Conservation (phyloP, 2,888 invertebrate genomes). For the Penaeus monodon region DNA sequence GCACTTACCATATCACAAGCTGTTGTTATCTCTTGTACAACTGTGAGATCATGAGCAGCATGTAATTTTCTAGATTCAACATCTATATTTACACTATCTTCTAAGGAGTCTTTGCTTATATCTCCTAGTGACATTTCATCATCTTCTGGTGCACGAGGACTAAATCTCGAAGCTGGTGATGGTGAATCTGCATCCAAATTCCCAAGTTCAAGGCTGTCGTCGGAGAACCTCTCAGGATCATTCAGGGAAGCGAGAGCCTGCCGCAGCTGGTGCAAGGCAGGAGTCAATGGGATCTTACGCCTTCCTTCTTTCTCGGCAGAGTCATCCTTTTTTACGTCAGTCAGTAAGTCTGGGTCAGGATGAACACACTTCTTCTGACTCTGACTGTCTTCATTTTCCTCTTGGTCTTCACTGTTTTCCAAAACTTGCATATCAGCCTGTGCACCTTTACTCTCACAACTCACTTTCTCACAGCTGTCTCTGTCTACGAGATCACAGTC, state of each 20-base stretch:
- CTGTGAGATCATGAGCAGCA: neutral
- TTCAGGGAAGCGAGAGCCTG: constrained; percentile 15
- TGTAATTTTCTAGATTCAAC: neutral
- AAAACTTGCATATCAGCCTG: neutral
- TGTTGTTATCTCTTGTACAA: neutral
- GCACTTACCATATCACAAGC: neutral
- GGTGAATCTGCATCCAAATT: constrained; percentile 9
- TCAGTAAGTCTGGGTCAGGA: neutral
- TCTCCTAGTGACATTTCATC: constrained; percentile 47
- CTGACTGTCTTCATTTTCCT: neutral
- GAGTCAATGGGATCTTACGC: constrained; percentile 41
- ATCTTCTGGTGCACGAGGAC: constrained; percentile 18
- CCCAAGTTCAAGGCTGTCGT: constrained; percentile 56
- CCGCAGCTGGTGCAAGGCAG: constrained; percentile 15
- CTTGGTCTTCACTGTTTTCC: too few relatives aligned
- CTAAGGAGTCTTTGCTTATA: constrained; percentile 53
- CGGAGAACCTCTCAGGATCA: constrained; percentile 50
- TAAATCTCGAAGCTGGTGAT: constrained; percentile 21
- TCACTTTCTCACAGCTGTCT: neutral
- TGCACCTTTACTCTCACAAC: constrained; percentile 17
- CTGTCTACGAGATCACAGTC: constrained; percentile 22
- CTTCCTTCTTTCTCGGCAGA: constrained; percentile 15
- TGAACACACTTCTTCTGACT: neutral
- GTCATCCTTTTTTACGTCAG: constrained; percentile 17
- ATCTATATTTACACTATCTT: constrained; percentile 39